These are phyloP conservation scores for Uloborus plumipes DNA, from an alignment of 2,888 invertebrate genomes.

Conservation along the genomic window DNA sequence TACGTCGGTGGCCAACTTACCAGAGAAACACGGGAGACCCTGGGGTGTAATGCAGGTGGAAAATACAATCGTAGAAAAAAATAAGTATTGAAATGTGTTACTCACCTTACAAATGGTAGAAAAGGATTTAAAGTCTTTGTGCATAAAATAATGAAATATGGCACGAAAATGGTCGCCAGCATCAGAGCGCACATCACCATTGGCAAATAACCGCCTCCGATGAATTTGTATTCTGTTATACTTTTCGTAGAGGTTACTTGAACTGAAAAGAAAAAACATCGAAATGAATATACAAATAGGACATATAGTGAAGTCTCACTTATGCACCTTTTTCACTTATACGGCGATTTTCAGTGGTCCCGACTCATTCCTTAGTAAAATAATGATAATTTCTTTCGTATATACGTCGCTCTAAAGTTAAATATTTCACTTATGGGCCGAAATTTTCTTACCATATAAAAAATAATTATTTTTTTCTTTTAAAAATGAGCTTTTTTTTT, in stretches of 20 bases:
- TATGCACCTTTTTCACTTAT: too few relatives aligned
- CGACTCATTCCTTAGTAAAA: too few relatives aligned
- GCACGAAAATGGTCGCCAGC: slow-evolving; percentile 42
- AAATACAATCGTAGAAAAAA: too few relatives aligned
- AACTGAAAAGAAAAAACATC: slow-evolving; percentile 13
- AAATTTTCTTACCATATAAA: too few relatives aligned
- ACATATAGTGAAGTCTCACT: too few relatives aligned
- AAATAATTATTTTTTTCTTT: neutral
- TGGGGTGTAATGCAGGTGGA: too few relatives aligned
- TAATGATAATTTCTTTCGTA: too few relatives aligned
- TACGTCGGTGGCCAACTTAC: too few relatives aligned
- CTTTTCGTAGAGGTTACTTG: slow-evolving; percentile 25
- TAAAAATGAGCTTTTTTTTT: neutral
- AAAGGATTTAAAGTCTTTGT: slow-evolving; percentile 42
- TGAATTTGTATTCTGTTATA: slow-evolving; percentile 42
- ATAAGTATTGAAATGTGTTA: neutral
- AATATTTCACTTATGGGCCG: too few relatives aligned
- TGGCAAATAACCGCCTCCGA: slow-evolving; percentile 45
- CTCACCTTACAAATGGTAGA: slow-evolving; percentile 52
- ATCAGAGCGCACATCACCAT: slow-evolving; percentile 28
- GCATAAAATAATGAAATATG: slow-evolving; percentile 41
- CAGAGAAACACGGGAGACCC: too few relatives aligned
- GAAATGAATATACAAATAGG: neutral
- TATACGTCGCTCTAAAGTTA: too few relatives aligned
- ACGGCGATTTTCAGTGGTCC: too few relatives aligned